These are phyloP conservation scores for Ornithorhynchus anatinus DNA, from an alignment of 2,113 vertebrate genomes.

Conservation along the genomic window DNA sequence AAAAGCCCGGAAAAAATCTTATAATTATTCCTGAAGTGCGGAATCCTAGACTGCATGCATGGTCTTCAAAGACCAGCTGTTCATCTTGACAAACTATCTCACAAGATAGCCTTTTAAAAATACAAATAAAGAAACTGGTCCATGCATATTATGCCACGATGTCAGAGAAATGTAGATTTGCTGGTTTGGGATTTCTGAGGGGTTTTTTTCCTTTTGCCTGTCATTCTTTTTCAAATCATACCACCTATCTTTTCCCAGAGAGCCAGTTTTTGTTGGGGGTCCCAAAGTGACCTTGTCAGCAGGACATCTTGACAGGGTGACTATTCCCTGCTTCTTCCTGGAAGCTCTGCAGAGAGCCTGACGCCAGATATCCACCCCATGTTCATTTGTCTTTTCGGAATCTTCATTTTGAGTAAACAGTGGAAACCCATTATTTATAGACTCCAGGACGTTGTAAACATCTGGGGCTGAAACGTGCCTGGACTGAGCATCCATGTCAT, in stretches of 20 bases:
- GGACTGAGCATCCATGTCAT: slow-evolving; percentile 34
- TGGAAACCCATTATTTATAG: slow-evolving; percentile 55
- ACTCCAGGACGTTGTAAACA: slow-evolving; percentile 43
- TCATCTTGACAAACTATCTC: too few species aligned
- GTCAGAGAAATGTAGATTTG: too few species aligned
- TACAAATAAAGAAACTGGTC: too few species aligned
- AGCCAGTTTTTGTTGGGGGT: fast-evolving
- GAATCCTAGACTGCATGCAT: too few species aligned
- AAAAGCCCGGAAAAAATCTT: too few species aligned
- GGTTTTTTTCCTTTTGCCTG: not conserved
- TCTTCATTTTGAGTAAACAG: slow-evolving; percentile 46
- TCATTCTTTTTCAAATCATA: not conserved
- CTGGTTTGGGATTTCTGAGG: not conserved
- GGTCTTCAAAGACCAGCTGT: too few species aligned
- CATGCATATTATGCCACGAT: too few species aligned
- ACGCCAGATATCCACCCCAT: slow-evolving; percentile 27
- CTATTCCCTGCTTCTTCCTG: not conserved
- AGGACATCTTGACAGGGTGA: slow-evolving; percentile 37
- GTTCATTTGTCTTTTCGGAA: not conserved
- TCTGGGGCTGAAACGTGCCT: slow-evolving; percentile 36
- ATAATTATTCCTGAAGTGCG: too few species aligned
- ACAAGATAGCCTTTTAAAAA: too few species aligned
- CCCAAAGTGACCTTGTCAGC: slow-evolving; percentile 16
- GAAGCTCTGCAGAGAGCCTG: slow-evolving; percentile 25
- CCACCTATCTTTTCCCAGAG: slow-evolving; percentile 26